Base-by-base conservation (phyloP, 2,888 invertebrate genomes). In the Loripinus fragilis region DNA sequence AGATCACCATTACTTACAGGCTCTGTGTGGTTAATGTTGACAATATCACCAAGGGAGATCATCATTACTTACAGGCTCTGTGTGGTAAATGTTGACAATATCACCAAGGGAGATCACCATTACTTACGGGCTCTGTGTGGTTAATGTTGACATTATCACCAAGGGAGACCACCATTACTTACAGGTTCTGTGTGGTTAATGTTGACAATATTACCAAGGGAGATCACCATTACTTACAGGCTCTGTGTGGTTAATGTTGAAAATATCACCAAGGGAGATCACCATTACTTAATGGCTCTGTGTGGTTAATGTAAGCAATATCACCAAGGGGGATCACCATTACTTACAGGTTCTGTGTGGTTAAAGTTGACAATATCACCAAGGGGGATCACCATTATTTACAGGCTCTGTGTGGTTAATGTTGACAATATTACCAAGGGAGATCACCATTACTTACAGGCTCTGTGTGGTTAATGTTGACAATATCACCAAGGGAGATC, bases 401-500 rank as follows among this genome's bases (percentile, higher is more conserved):
- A n/a, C n/a, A n/a, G n/a, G n/a, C n/a, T n/a, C n/a, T n/a, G n/a
- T n/a, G n/a, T n/a, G n/a, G n/a, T n/a, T n/a, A n/a, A n/a, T n/a
- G n/a, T n/a, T n/a, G n/a, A n/a, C n/a, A n/a, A n/a, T n/a, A n/a
- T n/a, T n/a, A n/a, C n/a, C n/a, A n/a, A n/a, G n/a, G n/a, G n/a
- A n/a, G n/a, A n/a, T 38, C 38, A 38, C 5, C 38, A 38, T 20
- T 69, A 86, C 91, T 81, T 80, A 93, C 94, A 12, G 94, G 94
- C 86, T 94, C 94, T 64, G 93, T 89, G 77, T 93, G 94, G 76
- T 93, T 93, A 55, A 94, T 94, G 81, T 93, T 94, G 38, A 94
- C 91, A n/a, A 94, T 91, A 28, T 94, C 92, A 3, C 94, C 94
- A 67, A 94, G n/a, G n/a, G n/a, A n/a, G n/a, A n/a, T n/a, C n/a